Conservation (phyloP, 2,797 vertebrate genomes). For the Emydoidea blandingii region DNA sequence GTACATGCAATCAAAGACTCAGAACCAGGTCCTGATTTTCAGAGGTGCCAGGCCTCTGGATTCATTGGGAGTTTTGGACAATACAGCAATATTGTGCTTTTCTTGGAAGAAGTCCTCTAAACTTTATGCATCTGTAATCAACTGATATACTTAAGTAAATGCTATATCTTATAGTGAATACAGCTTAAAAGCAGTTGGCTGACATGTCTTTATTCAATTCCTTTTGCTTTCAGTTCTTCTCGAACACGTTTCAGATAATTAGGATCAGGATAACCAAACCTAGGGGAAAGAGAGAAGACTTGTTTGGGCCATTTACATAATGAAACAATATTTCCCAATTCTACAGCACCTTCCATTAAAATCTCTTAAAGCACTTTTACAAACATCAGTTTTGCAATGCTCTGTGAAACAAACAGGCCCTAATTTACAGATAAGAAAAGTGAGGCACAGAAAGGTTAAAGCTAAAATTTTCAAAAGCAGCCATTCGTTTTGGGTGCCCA, state of each 20-base stretch:
- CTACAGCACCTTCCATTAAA: not conserved
- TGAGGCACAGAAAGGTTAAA: not conserved
- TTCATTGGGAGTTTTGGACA: accelerated
- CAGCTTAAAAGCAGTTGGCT: not conserved
- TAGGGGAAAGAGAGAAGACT: slow-evolving; percentile 70
- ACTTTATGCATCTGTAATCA: not conserved
- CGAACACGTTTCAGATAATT: slow-evolving; percentile 87
- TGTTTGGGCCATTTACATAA: not conserved
- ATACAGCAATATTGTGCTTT: not conserved
- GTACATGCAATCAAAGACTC: not conserved
- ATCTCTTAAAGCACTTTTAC: not conserved
- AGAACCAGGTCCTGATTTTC: not conserved
- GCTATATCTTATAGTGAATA: not conserved
- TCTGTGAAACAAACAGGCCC: not conserved
- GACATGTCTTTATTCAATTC: slow-evolving; percentile 83
- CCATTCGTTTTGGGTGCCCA: not conserved
- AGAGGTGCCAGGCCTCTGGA: not conserved
- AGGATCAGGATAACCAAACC: slow-evolving; percentile 93
- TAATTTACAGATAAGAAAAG: not conserved
- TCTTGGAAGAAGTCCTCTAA: not conserved
- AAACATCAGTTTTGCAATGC: not conserved
- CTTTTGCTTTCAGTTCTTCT: slow-evolving; percentile 90
- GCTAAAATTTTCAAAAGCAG: not conserved
- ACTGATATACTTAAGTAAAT: not conserved
- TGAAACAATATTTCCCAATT: not conserved